These are phyloP conservation scores for Arnoldichthys spilopterus DNA, from an alignment of 2,797 vertebrate species.

Conservation along the genomic window DNA sequence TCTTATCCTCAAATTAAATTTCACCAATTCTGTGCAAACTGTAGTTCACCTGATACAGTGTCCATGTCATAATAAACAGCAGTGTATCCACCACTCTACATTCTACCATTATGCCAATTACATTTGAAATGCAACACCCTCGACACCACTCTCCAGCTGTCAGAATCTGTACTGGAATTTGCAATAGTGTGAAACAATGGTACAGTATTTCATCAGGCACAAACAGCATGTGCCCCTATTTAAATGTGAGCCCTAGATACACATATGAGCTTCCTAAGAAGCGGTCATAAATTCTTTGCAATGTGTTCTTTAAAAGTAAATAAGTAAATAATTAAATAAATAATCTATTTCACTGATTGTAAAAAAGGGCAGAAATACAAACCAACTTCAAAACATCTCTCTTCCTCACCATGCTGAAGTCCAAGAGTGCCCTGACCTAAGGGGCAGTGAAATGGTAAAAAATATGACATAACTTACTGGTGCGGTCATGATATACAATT, in stretches of 20 bases:
- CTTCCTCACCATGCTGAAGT: too few relatives aligned
- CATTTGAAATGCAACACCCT: not conserved
- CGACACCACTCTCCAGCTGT: not conserved
- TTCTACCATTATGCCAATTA: not conserved
- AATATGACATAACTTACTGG: too few relatives aligned
- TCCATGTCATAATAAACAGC: not conserved
- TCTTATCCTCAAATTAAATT: not conserved
- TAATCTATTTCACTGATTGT: not conserved
- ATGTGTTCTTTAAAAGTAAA: not conserved
- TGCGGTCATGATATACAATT: too few relatives aligned
- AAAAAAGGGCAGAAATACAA: too few relatives aligned
- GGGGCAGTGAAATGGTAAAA: too few relatives aligned
- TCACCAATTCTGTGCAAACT: not conserved
- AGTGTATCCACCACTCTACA: not conserved
- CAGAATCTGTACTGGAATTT: not conserved
- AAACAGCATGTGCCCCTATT: not conserved
- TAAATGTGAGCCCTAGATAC: not conserved
- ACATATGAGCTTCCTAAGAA: not conserved
- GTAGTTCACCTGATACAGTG: not conserved
- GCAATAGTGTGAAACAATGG: conserved; percentile 7
- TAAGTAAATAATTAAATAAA: not conserved
- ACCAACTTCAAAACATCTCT: too few relatives aligned
- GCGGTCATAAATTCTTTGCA: not conserved
- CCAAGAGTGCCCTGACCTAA: too few relatives aligned
- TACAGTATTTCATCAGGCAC: not conserved